Evolutionary conservation across 2,113 vertebrate species (phyloP), one percentile per base, ranked within the genome.

Genomic region (Cynocephalus volans): DNA sequence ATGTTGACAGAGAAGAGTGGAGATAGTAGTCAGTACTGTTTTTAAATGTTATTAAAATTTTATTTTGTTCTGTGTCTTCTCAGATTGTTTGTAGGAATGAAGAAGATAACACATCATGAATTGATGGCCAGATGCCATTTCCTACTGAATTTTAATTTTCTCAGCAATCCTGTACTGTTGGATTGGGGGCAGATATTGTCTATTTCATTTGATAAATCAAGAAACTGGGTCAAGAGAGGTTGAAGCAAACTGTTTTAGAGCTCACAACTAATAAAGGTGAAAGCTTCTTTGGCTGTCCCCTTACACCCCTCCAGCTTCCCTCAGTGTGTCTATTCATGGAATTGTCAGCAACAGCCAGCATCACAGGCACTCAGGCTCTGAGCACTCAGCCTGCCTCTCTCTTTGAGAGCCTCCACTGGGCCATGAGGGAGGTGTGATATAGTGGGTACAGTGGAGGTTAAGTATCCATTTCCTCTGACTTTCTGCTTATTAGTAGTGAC

Each of bases 381-480:
- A 70, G 82, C 83, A 19, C 17, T 93, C 67, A 28, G 48, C 72
- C 48, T 26, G 56, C 76, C 36, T 50, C 36, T 86, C 67, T 96
- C 81, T 65, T 41, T 50, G 80, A 92, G 60, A 84, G 28, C 52
- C 17, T 50, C 33, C n/a, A 75, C 21, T 8, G 24, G n/a, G 92
- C 83, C 67, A 8, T 21, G 52, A 93, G 70, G 95, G 72, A 93
- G 69, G 33, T 89, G 86, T 90, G 79, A 97, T 92, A 67, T 24
- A 58, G 79, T 72, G 82, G 50, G 81, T 76, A 65, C 45, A 26
- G 15, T 41, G 70, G 33, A 93, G 96, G 96, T 98, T 95, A 97
- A 98, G 96, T 90, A 85, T 93, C 85, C 88, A 82, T 88, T 97
- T 97, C 97, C 97, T 93, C 73, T 95, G 77, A 89, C 76, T 67